A percentile compares a stretch with the other conserved stretches of the same genome.
phyloP scores from a whole-genome alignment of 2,113 vertebrate species.

The Phainopepla nitens region DNA sequence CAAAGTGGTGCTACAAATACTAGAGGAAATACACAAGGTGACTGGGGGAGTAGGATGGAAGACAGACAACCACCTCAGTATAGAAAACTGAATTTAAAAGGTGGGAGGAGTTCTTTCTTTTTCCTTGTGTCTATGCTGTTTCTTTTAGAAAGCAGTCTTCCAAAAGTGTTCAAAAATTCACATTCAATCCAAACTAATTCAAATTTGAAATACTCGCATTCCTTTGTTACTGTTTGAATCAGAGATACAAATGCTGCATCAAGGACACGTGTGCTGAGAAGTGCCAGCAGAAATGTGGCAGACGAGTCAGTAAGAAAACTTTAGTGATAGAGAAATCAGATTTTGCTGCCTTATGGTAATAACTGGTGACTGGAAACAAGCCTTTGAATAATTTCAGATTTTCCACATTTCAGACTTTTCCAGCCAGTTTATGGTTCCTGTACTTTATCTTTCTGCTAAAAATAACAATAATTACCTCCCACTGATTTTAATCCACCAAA shows the following conservation, averaged over 20 bases:
- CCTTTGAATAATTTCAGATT: conserved; percentile 24
- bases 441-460: conserved; percentile 29
- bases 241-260: background rate
- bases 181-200: background rate
- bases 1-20: background rate
- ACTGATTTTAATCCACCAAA: conserved; percentile 20
- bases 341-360: conserved; percentile 7
- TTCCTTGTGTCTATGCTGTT: background rate
- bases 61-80: background rate
- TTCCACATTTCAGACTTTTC: conserved; percentile 31
- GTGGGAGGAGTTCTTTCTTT: accelerated
- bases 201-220: background rate
- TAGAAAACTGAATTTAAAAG: background rate
- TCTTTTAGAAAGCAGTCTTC: background rate
- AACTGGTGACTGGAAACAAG: background rate
- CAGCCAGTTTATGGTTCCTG: background rate
- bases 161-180: background rate
- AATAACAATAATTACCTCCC: conserved; percentile 39
- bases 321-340: background rate
- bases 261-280: background rate
- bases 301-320: background rate
- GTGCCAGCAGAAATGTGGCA: background rate
- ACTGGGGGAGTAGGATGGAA: background rate
- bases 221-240: background rate
- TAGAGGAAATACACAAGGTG: background rate